Evolutionary conservation across 2,113 vertebrate species (phyloP), one percentile per base, ranked within the genome.

Genomic region (Collichthys lucidus): DNA sequence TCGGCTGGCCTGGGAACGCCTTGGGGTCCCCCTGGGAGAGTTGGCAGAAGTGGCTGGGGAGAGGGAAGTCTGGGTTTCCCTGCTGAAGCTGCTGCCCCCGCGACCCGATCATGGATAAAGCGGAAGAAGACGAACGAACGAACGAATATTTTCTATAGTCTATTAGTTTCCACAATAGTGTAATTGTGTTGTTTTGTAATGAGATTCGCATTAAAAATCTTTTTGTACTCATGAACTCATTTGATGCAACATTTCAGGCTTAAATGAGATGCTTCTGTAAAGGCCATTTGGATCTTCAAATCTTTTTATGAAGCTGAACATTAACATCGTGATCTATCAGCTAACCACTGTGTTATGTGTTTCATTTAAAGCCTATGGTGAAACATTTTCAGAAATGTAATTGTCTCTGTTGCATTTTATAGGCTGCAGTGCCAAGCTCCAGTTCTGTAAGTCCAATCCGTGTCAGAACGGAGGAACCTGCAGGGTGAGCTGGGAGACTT

Each of bases 401-500:
- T 0, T 0, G 8, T 46, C 14, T 77, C 4, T 65, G 26, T 75
- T 71, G 20, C 42, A 78, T 50, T 20, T 47, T 40, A 2, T 68
- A 99, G 98, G 98, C 72, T 99, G 98, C 93, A 97, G 97, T 22
- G 97, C 97, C 89, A 99, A 99, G 86, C 92, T 96, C 68, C 93
- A 95, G 0, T 99, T 97, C 91, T 99, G 98, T 0, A 96, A 98
- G 76, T 97, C 97, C 52, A 96, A 92, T 88, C 97, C 98, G 5
- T 99, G 98, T 90, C 97, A 99, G 92, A 99, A 99, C 0, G 97
- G 95, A 0, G 98, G 98, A 66, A 95, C 94, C 49, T 99, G 98
- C 94, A 94, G 95, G 3, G 96, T 97, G 84, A 97, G 95, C 92
- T 99, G 98, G 98, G 97, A 97, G n/a, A 97, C 97, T 12, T 99